Evolutionary conservation across 92 coral and sea anemone genomes (phyloP), one percentile per base, ranked within the genome.

Genomic region (Parazoanthus swiftii): DNA sequence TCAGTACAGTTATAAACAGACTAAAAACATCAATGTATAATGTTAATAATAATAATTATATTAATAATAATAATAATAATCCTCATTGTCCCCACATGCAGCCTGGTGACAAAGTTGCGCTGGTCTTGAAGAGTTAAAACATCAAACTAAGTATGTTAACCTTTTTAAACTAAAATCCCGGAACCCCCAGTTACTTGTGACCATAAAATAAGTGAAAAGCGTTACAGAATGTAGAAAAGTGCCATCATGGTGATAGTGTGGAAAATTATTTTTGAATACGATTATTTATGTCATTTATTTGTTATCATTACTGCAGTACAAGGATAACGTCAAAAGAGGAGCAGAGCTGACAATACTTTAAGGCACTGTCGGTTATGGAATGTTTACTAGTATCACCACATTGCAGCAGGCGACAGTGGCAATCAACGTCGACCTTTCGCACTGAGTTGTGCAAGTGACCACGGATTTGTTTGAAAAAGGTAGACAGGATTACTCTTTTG

Each of bases 241-340:
- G 33, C 76, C 36, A 25, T 21, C 20, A 9, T 25, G 63, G 42
- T 15, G 38, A 63, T 44, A 79, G 67, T 74, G 56, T 81, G 29
- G 33, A 16, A 44, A 25, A 33, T 70, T 6, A 72, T 48, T 71
- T 84, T 71, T 84, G 78, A 83, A 7, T 48, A 38, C 9, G 85
- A 43, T 35, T 63, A 63, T 23, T 59, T 37, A 25, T 11, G 66
- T 11, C 20, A 11, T 20, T 21, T 63, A 20, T 63, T 4, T 63
- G 77, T 84, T 44, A 25, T 35, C 87, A 15, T 84, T 84, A 50
- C 87, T 84, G 63, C 87, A 84, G 87, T 84, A 84, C 87, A 84
- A 84, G 87, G 18, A 84, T 29, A 70, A 46, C n/a, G 43, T 58
- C 58, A 35, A 46, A 50, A 84, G 56, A 51, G 20, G 29, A 84